Evolutionary conservation across 2,888 invertebrate species (phyloP), one percentile per base, ranked within the genome.

Genomic region (Isoperla grammatica): DNA sequence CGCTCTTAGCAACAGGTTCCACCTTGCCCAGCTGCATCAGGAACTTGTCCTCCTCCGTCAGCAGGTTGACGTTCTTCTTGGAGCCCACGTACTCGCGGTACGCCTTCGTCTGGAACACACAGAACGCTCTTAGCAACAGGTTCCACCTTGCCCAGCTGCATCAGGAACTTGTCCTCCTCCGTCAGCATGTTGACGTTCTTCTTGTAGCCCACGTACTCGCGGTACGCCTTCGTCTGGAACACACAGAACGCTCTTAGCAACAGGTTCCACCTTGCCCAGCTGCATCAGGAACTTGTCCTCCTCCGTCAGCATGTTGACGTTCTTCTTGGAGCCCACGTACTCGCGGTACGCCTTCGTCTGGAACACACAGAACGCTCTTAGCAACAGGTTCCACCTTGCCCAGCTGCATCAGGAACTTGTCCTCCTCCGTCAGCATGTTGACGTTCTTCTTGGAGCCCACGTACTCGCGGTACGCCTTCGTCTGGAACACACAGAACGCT

Each of bases 11-110:
- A 1, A 92, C 86, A 71, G 98, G 88, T 72, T 99, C 98, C 9
- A 98, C 91, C 79, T 90, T 92, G 19, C 92, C 87, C 54, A 99
- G 78, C 73, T 92, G 74, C 29, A 78, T 68, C 67, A 97, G 81
- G 77, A 97, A 96, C 75, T 94, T 94, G 75, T 99, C 98, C 77
- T 99, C 98, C 71, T 99, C 98, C 0, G 96, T 93, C 29, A 99
- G 79, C 61, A 87, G 78, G 74, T 86, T 90, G 56, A 94, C 79
- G 68, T 93, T 91, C 71, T 94, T 95, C 78, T 89, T 90, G 69
- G 95, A 93, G 2, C 84, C 81, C 19, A 92, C 84, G 74, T 94
- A 99, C 73, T 95, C 91, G 67, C 88, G 87, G 76, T 95, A 97
- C 0, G 91, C 86, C 76, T 97, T 96, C 55, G 88, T 85, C 83